Evolutionary conservation across 2,888 invertebrate species (phyloP).

Genomic region (Rhaphigaster nebulosa): DNA sequence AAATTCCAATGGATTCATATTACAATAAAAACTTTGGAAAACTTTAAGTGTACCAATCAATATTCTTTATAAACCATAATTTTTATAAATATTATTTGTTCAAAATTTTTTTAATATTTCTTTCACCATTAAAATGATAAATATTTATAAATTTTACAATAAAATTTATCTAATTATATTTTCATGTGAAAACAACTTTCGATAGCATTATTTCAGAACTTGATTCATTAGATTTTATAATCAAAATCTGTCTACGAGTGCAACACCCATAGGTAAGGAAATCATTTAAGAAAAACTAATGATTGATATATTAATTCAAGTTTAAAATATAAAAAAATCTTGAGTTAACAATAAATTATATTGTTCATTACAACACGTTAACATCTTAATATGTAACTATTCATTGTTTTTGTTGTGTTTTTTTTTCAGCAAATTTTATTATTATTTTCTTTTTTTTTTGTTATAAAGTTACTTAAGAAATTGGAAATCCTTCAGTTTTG

Average conservation of each 20-base stretch:
- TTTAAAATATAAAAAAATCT: background rate
- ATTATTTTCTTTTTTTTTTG: background rate
- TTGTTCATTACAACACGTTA: slow-evolving; percentile 47
- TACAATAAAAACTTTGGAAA: too few species aligned
- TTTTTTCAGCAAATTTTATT: background rate
- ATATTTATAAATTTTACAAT: background rate
- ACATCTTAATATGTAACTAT: background rate
- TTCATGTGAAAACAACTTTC: background rate
- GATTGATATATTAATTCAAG: background rate
- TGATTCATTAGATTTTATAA: background rate
- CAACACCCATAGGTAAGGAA: background rate
- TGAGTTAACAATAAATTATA: background rate
- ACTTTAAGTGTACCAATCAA: background rate
- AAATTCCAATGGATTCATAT: background rate
- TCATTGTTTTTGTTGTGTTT: background rate
- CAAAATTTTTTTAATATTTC: background rate
- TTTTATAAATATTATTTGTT: background rate
- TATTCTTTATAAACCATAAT: background rate
- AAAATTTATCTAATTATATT: background rate
- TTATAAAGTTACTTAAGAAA: background rate
- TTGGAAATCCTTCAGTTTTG: background rate
- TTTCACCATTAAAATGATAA: background rate
- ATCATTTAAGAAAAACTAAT: background rate
- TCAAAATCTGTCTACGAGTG: background rate
- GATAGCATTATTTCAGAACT: background rate